These are phyloP conservation scores for Micromesistius poutassou DNA, from an alignment of 2,797 vertebrate species.

Conservation along the genomic window DNA sequence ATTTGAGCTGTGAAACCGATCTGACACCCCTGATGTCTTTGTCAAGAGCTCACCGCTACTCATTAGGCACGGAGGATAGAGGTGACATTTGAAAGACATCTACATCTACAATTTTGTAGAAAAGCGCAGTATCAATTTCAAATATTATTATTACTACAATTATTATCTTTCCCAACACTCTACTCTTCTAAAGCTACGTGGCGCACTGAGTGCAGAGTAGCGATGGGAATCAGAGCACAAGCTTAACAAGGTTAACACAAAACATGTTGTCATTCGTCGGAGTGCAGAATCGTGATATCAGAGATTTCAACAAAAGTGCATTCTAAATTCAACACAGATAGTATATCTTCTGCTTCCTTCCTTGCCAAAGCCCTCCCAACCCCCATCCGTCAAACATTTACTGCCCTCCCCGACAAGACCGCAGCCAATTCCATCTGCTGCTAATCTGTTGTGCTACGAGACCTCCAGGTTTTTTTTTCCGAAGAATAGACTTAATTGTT, in stretches of 20 bases:
- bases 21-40: neutral
- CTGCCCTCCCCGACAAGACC: conserved; percentile 50
- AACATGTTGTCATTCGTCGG: neutral
- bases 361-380: conserved; percentile 20
- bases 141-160: neutral
- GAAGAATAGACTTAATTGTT: conserved; percentile 5
- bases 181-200: no score
- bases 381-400: conserved; percentile 48
- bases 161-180: neutral
- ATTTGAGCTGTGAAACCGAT: neutral
- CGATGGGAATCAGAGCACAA: neutral
- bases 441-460: conserved; percentile 45
- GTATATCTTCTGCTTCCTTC: neutral
- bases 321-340: neutral
- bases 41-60: neutral
- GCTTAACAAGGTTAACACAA: conserved; percentile 14
- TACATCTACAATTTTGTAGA: neutral
- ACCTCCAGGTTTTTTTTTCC: neutral
- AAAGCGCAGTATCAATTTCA: neutral
- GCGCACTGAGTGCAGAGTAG: neutral
- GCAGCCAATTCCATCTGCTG: conserved; percentile 62
- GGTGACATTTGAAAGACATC: neutral
- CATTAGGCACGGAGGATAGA: neutral
- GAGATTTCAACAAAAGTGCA: conserved; percentile 40
- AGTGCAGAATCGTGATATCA: no score